phyloP scores from a whole-genome alignment of 1,140 invertebrate species.

The Sycobia sp. region DNA sequence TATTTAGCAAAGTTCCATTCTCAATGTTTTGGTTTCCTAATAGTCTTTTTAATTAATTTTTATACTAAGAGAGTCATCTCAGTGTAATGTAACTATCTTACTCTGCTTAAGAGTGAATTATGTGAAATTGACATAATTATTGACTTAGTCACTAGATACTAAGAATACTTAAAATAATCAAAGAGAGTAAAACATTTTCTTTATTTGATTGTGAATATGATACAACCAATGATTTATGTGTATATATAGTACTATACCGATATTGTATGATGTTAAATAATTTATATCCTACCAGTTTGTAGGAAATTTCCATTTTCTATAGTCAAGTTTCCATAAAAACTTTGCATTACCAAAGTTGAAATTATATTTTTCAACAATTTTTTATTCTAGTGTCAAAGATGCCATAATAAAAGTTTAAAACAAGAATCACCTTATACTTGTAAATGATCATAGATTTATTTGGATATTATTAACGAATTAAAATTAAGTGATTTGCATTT shows the following conservation, averaged over 20 bases:
- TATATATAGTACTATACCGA: not conserved
- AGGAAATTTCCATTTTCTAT: constrained; percentile 10
- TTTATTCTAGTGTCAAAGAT: constrained; percentile 31
- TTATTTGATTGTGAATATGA: constrained; percentile 4
- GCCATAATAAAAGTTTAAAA: constrained; percentile 31
- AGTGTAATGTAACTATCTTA: not conserved
- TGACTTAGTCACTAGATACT: constrained; percentile 30
- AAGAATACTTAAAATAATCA: constrained; percentile 18
- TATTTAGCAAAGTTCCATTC: no score
- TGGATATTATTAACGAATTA: constrained; percentile 4
- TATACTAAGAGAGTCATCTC: not conserved
- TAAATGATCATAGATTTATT: constrained; percentile 16
- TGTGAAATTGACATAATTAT: constrained; percentile 17
- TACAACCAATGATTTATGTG: constrained; percentile 28
- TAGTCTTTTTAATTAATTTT: no score
- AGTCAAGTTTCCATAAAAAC: constrained; percentile 8
- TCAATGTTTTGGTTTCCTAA: no score
- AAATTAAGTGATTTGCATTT: constrained; percentile 10
- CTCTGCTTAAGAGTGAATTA: not conserved
- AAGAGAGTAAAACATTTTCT: constrained; percentile 5
- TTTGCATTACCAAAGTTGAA: constrained; percentile 31
- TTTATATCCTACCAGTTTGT: constrained; percentile 16
- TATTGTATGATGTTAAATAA: not conserved
- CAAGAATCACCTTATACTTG: not conserved
- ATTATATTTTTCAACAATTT: constrained; percentile 20